Evolutionary conservation across 2,113 vertebrate genomes (phyloP).

Genomic region (Antechinus stuartii): DNA sequence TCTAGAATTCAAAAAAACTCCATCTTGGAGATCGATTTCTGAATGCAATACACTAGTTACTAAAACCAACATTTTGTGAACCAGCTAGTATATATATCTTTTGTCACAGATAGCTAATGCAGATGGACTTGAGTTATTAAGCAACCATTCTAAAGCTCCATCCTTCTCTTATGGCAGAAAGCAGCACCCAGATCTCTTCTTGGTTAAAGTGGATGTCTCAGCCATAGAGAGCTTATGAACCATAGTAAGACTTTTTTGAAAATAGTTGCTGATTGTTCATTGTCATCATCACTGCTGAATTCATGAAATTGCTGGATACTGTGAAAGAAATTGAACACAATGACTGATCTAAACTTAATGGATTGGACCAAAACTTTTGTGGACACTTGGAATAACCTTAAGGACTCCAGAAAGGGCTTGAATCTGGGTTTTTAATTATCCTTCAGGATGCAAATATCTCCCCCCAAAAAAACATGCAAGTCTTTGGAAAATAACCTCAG

Average conservation of each 20-base stretch:
- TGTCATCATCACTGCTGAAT: background rate
- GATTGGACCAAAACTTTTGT: background rate
- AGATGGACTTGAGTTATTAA: background rate
- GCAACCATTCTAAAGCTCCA: background rate
- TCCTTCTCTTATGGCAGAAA: background rate
- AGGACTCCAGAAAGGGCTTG: background rate
- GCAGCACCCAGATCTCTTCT: background rate
- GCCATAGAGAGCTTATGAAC: background rate
- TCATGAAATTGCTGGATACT: background rate
- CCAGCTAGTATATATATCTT: background rate
- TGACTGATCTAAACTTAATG: background rate
- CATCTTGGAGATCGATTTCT: constrained; percentile 34
- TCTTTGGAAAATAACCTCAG: background rate
- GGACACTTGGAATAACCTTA: background rate
- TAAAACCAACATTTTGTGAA: background rate
- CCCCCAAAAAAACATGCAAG: rapidly evolving
- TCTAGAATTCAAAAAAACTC: constrained; percentile 35
- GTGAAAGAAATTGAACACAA: background rate
- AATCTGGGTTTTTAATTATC: background rate
- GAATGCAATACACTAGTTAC: constrained; percentile 34
- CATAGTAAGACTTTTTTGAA: background rate
- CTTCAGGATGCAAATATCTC: background rate
- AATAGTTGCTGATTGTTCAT: background rate
- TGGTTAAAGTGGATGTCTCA: background rate
- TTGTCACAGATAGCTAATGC: background rate